A percentile compares a stretch with the other conserved stretches of the same genome.
phyloP scores from a whole-genome alignment of 1,140 invertebrate genomes.

The Danaus melanippus region DNA sequence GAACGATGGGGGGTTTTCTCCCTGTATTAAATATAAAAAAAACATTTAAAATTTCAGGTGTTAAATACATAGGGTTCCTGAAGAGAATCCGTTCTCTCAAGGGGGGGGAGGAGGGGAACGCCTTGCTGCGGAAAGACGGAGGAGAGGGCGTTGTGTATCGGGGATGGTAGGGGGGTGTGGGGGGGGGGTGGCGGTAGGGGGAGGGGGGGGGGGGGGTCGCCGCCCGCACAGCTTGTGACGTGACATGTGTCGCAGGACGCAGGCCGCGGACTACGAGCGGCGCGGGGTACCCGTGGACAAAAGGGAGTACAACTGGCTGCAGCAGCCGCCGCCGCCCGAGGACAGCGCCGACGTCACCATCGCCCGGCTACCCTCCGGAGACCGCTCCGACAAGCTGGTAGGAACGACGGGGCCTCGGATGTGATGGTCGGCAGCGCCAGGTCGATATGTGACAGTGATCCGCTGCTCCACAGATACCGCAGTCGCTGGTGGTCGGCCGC shows the following conservation, averaged over 20 bases:
- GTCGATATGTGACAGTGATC: background rate
- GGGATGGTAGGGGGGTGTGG: too few relatives aligned
- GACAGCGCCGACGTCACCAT: conserved; percentile 86
- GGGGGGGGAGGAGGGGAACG: too few relatives aligned
- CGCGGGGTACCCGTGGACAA: conserved; percentile 91
- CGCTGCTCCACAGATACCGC: conserved; percentile 42
- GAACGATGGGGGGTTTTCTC: too few relatives aligned
- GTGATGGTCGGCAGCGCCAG: background rate
- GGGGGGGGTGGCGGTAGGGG: too few relatives aligned
- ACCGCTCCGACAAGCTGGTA: conserved; percentile 84
- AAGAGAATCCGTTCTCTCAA: too few relatives aligned
- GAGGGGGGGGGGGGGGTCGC: too few relatives aligned
- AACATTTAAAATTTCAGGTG: too few relatives aligned
- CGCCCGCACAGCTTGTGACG: too few relatives aligned
- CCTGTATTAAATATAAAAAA: too few relatives aligned
- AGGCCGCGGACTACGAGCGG: conserved; percentile 89
- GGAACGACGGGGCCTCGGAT: conserved; percentile 25
- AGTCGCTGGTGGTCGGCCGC: conserved; percentile 52
- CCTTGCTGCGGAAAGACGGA: too few relatives aligned
- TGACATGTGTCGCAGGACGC: conserved; percentile 72
- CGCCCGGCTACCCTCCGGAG: conserved; percentile 84
- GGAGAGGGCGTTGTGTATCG: too few relatives aligned
- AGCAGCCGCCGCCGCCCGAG: conserved; percentile 89
- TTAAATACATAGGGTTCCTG: too few relatives aligned
- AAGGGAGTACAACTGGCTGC: conserved; percentile 93